These are phyloP conservation scores for Anguilla anguilla DNA, from an alignment of 2,797 vertebrate species.

Conservation along the genomic window DNA sequence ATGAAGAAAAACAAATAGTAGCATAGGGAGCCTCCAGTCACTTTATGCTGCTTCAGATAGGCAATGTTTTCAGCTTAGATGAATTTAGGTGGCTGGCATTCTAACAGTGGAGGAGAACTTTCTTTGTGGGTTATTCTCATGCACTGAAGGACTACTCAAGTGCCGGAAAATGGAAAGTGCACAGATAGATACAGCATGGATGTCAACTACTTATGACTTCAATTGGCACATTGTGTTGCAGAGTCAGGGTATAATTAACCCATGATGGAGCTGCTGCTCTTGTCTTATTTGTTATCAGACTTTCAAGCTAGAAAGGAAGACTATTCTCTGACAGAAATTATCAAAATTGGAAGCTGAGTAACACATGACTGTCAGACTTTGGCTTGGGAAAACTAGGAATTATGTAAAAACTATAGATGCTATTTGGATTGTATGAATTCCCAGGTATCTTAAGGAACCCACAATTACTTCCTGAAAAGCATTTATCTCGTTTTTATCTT, in stretches of 20 bases:
- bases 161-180: conserved; percentile 13
- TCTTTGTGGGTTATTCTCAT: conserved; percentile 26
- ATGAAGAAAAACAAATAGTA: conserved; percentile 47
- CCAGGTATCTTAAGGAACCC: no score
- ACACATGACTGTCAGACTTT: background rate
- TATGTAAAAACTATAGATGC: background rate
- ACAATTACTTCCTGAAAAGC: no score
- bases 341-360: background rate
- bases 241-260: conserved; percentile 13
- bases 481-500: no score
- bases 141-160: conserved; percentile 35
- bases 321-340: background rate
- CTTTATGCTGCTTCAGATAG: conserved; percentile 13
- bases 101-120: conserved; percentile 36
- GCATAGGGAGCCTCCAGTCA: conserved; percentile 19
- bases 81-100: conserved; percentile 20
- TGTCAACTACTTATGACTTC: conserved; percentile 33
- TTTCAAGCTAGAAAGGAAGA: background rate
- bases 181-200: conserved; percentile 28
- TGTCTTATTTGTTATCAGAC: background rate
- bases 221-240: conserved; percentile 36
- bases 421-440: background rate
- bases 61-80: conserved; percentile 22
- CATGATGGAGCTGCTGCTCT: background rate
- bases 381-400: background rate